Conservation (phyloP, 2,797 vertebrate genomes). For the Lagorchestes hirsutus region DNA sequence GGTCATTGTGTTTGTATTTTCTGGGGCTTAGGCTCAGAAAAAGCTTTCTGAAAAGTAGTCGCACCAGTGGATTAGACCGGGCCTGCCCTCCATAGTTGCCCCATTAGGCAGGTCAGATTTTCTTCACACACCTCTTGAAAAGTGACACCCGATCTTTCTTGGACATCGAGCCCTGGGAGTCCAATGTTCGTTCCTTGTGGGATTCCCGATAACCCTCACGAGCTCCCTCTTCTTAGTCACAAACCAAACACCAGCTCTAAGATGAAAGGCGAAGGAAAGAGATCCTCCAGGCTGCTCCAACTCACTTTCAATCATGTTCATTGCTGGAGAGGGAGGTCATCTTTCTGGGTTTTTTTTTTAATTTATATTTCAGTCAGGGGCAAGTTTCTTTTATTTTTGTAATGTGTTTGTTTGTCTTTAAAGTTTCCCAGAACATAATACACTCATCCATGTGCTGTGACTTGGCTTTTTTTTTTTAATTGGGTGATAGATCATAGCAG, state of each 20-base stretch:
- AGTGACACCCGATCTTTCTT: slow-evolving; percentile 62
- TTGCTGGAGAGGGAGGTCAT: background rate
- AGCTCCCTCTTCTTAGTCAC: slow-evolving; percentile 62
- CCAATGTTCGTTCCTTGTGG: slow-evolving; percentile 46
- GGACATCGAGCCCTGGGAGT: slow-evolving; percentile 25
- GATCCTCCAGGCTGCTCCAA: slow-evolving; percentile 47
- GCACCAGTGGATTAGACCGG: slow-evolving; percentile 69
- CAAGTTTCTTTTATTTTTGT: background rate
- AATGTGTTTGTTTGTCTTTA: background rate
- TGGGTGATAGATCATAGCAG: slow-evolving; percentile 10
- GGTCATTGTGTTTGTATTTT: slow-evolving; percentile 76
- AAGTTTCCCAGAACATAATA: background rate
- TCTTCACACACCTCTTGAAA: slow-evolving; percentile 61
- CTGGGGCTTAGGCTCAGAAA: slow-evolving; percentile 76
- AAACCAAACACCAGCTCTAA: slow-evolving; percentile 54
- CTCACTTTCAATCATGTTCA: slow-evolving; percentile 45
- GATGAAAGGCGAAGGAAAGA: slow-evolving; percentile 64
- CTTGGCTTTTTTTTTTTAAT: background rate
- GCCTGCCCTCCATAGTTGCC: slow-evolving; percentile 57
- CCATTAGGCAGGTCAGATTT: slow-evolving; percentile 59
- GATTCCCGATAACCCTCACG: slow-evolving; percentile 52
- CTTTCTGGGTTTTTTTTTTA: slow-evolving; percentile 21
- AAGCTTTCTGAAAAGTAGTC: slow-evolving; percentile 75
- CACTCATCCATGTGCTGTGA: background rate
- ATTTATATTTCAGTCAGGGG: slow-evolving; percentile 19